Base-by-base conservation (phyloP, 2,113 vertebrate species). In the Ovibos moschatus region DNA sequence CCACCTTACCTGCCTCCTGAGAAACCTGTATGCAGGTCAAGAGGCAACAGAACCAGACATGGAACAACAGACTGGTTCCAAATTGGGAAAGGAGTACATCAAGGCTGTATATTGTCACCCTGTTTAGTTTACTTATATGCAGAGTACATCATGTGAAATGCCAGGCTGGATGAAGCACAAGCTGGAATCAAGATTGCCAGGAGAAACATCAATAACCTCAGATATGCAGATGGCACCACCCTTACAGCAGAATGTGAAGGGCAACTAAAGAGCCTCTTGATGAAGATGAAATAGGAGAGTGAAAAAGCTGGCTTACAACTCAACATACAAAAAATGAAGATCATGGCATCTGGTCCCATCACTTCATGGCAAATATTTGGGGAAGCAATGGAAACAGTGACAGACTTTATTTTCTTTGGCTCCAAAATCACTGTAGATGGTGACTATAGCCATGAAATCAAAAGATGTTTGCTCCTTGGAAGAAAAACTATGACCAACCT, bases 241-340 rank as follows among this genome's bases (percentile, higher is more conserved):
- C 19, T 67, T 36, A 67, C 0, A 8, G 19, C 67, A 71, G n/a
- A 71, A 71, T 23, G 19, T 0, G 0, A 40, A 71, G 67, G 17
- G 19, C 19, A 71, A 36, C 19, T 40, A 71, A 36, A 71, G 5
- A 71, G 67, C 67, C n/a, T 40, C n/a, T 71, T 71, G n/a, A 71
- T 71, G 5, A 71, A 71, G n/a, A 71, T 71, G 19, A 71, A 71
- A 71, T 36, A 36, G 19, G 19, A 71, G 67, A 71, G 19, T 36
- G n/a, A 36, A 36, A 71, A 5, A 2, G 67, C 19, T 36, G n/a
- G 67, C n/a, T 40, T 71, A 40, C 67, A 71, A 71, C 19, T 71
- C 67, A 71, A 36, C 9, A 36, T 23, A 23, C 67, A 71, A 71
- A 71, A 36, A 71, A 71, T 21, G 2, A 71, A 71, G 19, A 71